Percentiles rank a stretch among this genome's conserved stretches.
These are phyloP conservation scores for Phaethornis superciliosus DNA, from an alignment of 2,113 vertebrate species.

Conservation along the genomic window DNA sequence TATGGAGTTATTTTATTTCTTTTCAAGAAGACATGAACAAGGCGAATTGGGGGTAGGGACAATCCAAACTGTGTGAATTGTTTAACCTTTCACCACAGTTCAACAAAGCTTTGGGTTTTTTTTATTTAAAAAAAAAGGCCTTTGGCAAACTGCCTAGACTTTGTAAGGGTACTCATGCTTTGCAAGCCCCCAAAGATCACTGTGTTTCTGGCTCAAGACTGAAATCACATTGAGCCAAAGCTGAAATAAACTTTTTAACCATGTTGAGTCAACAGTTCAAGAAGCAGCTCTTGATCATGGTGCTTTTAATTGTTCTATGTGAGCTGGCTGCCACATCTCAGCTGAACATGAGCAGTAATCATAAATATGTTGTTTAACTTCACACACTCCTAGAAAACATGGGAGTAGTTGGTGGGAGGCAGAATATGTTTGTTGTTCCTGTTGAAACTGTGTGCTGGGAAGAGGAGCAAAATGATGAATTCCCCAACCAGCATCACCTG, in stretches of 20 bases:
- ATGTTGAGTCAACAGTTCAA: constrained; percentile 24
- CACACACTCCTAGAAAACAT: not conserved
- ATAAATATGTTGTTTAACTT: not conserved
- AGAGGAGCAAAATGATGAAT: not conserved
- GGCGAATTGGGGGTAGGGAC: constrained; percentile 30
- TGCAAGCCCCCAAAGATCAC: constrained; percentile 50
- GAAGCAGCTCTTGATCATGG: not conserved
- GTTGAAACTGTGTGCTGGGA: not conserved
- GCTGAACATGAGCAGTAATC: not conserved
- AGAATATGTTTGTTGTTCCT: not conserved
- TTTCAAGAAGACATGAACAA: constrained; percentile 57
- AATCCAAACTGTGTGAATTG: constrained; percentile 76
- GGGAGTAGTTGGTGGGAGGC: not conserved
- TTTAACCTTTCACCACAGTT: constrained; percentile 78
- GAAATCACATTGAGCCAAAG: constrained; percentile 19
- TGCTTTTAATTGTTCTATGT: not conserved
- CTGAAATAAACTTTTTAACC: not conserved
- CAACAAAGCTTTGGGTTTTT: constrained; percentile 20
- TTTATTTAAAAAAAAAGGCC: not conserved
- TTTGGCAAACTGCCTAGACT: constrained; percentile 75
- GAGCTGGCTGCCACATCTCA: not conserved
- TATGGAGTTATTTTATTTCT: constrained; percentile 58
- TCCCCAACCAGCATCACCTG: not conserved
- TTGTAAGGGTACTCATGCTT: constrained; percentile 55
- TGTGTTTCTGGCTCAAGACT: constrained; percentile 45